Evolutionary conservation across 2,888 invertebrate genomes (phyloP).

Genomic region (Caenorhabditis sp.): DNA sequence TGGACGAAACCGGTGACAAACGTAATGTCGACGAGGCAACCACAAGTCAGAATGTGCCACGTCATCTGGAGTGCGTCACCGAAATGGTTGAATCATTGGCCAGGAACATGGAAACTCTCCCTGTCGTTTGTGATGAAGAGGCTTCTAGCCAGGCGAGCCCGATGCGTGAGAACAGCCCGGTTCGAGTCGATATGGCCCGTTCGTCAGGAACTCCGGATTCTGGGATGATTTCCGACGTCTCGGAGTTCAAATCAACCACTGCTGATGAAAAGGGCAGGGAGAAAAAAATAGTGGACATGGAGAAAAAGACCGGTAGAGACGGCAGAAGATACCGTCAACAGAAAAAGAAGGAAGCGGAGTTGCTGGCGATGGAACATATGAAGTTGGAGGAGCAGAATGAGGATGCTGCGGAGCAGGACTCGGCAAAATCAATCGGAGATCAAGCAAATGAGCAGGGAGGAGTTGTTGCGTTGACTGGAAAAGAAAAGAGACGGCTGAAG

Average conservation of each 20-base stretch:
- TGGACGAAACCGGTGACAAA: too few relatives aligned
- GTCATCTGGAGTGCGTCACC: too few relatives aligned
- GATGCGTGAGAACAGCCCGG: background rate
- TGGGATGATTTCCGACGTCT: conserved; percentile 31
- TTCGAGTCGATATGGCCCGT: background rate
- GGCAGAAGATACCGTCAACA: conserved; percentile 21
- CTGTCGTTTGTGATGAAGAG: background rate
- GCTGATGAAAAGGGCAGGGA: too few relatives aligned
- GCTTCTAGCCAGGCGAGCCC: conserved; percentile 6
- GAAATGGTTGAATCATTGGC: too few relatives aligned
- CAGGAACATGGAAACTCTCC: too few relatives aligned
- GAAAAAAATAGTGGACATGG: conserved; percentile 1
- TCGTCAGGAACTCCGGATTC: conserved; percentile 33
- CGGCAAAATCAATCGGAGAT: background rate
- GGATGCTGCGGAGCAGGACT: background rate
- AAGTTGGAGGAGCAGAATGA: background rate
- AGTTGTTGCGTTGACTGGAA: too few relatives aligned
- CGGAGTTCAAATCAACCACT: conserved; percentile 17
- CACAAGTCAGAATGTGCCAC: too few relatives aligned
- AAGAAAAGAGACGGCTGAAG: conserved; percentile 33
- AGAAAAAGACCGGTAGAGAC: conserved; percentile 26
- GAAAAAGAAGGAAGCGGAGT: conserved; percentile 22
- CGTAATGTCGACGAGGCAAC: too few relatives aligned
- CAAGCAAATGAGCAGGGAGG: background rate
- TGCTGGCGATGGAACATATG: background rate